phyloP scores from a whole-genome alignment of 2,113 vertebrate genomes.

The Entosphenus tridentatus region DNA sequence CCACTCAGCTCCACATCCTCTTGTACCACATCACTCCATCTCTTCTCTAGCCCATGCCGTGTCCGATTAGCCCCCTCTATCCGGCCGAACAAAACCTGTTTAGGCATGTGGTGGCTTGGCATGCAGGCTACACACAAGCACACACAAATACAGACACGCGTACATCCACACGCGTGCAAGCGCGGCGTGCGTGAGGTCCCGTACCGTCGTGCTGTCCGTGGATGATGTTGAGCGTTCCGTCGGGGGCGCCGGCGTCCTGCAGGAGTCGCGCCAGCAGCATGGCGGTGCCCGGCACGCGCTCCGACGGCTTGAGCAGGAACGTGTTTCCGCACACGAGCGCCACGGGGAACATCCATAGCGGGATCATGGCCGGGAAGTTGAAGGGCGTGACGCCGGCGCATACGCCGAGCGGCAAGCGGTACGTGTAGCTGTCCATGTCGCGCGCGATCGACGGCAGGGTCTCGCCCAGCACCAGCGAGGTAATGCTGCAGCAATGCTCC shows the following conservation, averaged over 20 bases:
- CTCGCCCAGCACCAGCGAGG: slow-evolving; percentile 79
- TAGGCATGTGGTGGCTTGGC: too few species aligned
- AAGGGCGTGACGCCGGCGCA: slow-evolving; percentile 81
- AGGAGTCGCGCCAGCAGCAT: slow-evolving; percentile 72
- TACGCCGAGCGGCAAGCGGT: slow-evolving; percentile 64
- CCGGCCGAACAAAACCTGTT: too few species aligned
- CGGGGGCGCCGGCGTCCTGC: slow-evolving; percentile 69
- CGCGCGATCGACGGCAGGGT: slow-evolving; percentile 81
- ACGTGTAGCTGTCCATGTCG: slow-evolving; percentile 88
- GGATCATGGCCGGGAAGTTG: slow-evolving; percentile 97
- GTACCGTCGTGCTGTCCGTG: slow-evolving; percentile 71
- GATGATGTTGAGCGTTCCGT: slow-evolving; percentile 70
- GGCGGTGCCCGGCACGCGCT: slow-evolving; percentile 61
- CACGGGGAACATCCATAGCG: slow-evolving; percentile 95
- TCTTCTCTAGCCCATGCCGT: too few species aligned
- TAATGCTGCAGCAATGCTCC: slow-evolving; percentile 78
- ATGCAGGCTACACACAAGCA: too few species aligned
- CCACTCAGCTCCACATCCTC: too few species aligned
- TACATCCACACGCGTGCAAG: background rate
- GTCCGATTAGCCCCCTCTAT: too few species aligned
- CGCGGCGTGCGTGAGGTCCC: background rate
- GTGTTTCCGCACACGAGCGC: slow-evolving; percentile 88
- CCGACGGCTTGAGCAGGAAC: slow-evolving; percentile 78
- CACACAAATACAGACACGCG: too few species aligned
- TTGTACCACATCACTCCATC: too few species aligned